These are phyloP conservation scores for Andrena camellia DNA, from an alignment of 2,888 invertebrate species.

Conservation along the genomic window DNA sequence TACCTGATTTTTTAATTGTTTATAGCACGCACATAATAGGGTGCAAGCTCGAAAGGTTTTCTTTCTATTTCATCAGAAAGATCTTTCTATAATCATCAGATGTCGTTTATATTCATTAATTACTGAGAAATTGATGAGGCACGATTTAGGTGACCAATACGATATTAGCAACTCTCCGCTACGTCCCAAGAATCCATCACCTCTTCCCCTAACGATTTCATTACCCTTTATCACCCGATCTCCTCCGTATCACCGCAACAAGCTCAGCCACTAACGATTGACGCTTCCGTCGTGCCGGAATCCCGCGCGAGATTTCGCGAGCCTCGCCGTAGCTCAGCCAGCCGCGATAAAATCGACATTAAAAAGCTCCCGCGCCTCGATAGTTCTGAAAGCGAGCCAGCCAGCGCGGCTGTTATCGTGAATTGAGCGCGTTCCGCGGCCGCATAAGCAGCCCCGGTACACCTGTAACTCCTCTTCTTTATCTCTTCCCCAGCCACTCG, in stretches of 20 bases:
- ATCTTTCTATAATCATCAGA: no score
- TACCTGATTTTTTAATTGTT: no score
- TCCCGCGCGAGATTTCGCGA: constrained; percentile 58
- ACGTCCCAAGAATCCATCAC: no score
- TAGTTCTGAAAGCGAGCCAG: constrained; percentile 45
- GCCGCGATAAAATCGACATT: constrained; percentile 78
- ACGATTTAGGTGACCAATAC: no score
- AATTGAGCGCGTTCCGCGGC: constrained; percentile 76
- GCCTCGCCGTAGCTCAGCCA: constrained; percentile 74
- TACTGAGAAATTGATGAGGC: no score
- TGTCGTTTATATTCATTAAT: no score
- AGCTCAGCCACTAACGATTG: not conserved
- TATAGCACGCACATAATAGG: no score
- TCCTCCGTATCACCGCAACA: not conserved
- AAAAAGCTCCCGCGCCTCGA: constrained; percentile 76
- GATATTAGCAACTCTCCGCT: no score
- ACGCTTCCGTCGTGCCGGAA: constrained; percentile 46
- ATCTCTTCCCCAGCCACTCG: constrained; percentile 48
- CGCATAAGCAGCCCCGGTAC: constrained; percentile 73
- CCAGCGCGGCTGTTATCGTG: constrained; percentile 77
- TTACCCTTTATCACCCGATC: not conserved
- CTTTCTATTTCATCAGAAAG: no score
- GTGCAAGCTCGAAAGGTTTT: no score
- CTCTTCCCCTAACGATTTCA: not conserved
- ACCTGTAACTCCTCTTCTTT: constrained; percentile 80